Percentiles rank a stretch among this genome's conserved stretches.
These are phyloP conservation scores for Mesembrinibis cayennensis DNA, from an alignment of 2,113 vertebrate species.

Conservation along the genomic window DNA sequence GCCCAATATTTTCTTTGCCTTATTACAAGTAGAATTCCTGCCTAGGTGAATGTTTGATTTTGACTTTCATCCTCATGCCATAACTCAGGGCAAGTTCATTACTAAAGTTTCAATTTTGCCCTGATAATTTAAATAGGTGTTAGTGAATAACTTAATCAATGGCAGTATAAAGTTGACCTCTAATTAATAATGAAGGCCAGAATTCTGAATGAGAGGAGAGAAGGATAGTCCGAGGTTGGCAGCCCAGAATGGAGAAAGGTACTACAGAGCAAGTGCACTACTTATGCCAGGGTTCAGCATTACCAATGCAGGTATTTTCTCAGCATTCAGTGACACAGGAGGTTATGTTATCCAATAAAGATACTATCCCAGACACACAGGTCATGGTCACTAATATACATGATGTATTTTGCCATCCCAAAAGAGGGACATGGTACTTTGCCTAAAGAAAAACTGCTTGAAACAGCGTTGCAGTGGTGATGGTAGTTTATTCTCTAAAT, in stretches of 20 bases:
- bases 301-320: neutral
- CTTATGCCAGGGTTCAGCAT: neutral
- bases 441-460: neutral
- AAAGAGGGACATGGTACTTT: neutral
- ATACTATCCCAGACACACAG: neutral
- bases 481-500: neutral
- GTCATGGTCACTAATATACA: neutral
- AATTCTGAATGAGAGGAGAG: neutral
- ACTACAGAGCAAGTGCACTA: neutral
- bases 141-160: neutral
- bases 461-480: neutral
- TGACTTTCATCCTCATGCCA: neutral
- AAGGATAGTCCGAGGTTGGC: neutral
- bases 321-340: neutral
- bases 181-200: constrained; percentile 4
- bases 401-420: neutral
- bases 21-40: neutral
- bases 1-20: neutral
- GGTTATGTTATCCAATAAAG: neutral
- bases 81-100: neutral
- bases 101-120: neutral
- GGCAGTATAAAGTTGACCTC: neutral
- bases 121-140: neutral
- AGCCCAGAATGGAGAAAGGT: neutral
- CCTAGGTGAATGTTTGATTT: neutral